Evolutionary conservation across 2,888 invertebrate genomes (phyloP), one percentile per base, ranked within the genome.

Genomic region (Ethmia dodecea): DNA sequence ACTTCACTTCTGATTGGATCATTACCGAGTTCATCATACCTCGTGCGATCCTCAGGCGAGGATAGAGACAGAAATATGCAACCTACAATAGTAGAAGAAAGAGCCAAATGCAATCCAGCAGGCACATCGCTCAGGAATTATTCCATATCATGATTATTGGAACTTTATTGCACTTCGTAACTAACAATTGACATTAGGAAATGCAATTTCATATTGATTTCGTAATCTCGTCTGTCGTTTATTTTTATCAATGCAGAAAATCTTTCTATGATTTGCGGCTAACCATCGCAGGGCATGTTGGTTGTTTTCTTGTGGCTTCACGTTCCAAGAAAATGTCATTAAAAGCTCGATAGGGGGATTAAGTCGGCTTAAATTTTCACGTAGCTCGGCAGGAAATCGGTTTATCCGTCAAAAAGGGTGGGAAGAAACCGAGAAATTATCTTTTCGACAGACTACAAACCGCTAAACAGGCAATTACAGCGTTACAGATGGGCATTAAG

Each of bases 111-210:
- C 51, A 43, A 41, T 57, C 62, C 65, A 54, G 60, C 71, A 57
- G 57, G 62, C 72, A 70, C 77, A 84, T 81, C 80, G 73, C 65
- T 63, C 72, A 78, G 66, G 67, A 84, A 86, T 86, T 86, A 84
- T 81, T 80, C 65, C 79, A 79, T 81, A 86, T 83, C 83, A 81
- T 84, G 84, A 86, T 83, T 83, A 84, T 84, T 83, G 84, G 83
- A 83, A 83, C 83, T 83, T 84, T 86, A 86, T 86, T 86, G 86
- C 84, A 81, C 86, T 83, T 79, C 69, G 86, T 83, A 86, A 84
- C 83, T 83, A 84, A 86, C 86, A 86, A 86, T 86, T 86, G 86
- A 86, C 84, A 86, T 86, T 84, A 86, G 84, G 83, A 81, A 83
- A 83, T 84, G 81, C 83, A 86, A 86, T 86, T 83, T 83, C 77